phyloP scores from a whole-genome alignment of 1,140 invertebrate species.

The Aphelenchoides fujianensis region DNA sequence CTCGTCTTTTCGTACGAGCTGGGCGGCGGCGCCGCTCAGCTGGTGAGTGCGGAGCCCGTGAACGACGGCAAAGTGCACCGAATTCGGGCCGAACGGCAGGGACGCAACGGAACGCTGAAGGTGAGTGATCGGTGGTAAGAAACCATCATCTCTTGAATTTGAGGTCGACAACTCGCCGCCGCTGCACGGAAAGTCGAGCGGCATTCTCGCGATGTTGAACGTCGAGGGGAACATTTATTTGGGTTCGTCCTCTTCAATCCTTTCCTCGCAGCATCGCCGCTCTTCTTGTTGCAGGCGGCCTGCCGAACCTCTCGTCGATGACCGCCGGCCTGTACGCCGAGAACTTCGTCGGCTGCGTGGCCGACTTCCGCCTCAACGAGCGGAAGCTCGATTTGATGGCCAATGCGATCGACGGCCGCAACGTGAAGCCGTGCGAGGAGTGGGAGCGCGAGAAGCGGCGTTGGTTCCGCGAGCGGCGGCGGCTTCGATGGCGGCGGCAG shows the following conservation, averaged over 20 bases:
- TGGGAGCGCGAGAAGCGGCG: conserved; percentile 34
- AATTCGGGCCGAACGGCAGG: conserved; percentile 63
- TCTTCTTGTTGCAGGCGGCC: conserved; percentile 71
- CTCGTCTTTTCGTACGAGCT: conserved; percentile 69
- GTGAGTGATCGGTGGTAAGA: no score
- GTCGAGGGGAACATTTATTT: conserved; percentile 81
- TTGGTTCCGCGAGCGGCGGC: conserved; percentile 19
- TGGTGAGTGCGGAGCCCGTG: conserved; percentile 69
- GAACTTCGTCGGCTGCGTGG: conserved; percentile 81
- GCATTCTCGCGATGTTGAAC: conserved; percentile 72
- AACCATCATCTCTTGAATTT: no score
- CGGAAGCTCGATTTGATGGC: conserved; percentile 56
- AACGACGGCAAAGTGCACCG: conserved; percentile 77
- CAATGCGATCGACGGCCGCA: conserved; percentile 59
- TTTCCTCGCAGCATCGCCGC: no score
- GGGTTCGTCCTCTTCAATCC: conserved; percentile 72
- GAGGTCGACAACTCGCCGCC: conserved; percentile 33
- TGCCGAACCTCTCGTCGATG: conserved; percentile 73
- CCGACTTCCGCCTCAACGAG: conserved; percentile 54
- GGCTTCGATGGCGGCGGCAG: background rate
- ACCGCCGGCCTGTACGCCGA: conserved; percentile 71
- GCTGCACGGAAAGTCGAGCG: conserved; percentile 68
- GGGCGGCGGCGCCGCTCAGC: conserved; percentile 70
- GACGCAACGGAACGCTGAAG: conserved; percentile 51
- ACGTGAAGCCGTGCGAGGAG: conserved; percentile 52